Evolutionary conservation across 1,140 invertebrate species (phyloP), one percentile per base, ranked within the genome.

Genomic region (Venturia canescens): DNA sequence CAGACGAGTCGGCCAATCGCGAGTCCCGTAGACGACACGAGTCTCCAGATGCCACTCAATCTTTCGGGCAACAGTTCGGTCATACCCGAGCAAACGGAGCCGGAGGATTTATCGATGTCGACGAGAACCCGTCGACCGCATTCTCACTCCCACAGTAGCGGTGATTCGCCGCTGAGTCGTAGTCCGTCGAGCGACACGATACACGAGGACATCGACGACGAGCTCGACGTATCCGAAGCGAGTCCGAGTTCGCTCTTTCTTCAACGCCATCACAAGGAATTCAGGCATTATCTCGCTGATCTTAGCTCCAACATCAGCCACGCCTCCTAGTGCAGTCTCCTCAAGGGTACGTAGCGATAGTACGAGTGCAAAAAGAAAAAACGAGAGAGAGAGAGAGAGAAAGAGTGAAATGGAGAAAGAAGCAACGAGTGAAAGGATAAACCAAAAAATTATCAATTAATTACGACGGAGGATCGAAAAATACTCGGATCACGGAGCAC

Each of bases 41-140:
- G 86, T 31, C 16, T 80, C 11, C 80, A 71, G n/a, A 85, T 86
- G 31, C 88, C 88, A 3, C 67, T 92, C 21, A 90, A 92, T 71
- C 83, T 92, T 3, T 87, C 87, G 26, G 81, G 84, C 27, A 71
- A 90, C 44, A 89, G 89, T 23, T 87, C 92, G 5, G 86, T 92
- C 63, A 85, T 95, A 5, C 96, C 96, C 0, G 96, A 97, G 89
- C 97, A 98, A 90, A 97, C 96, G 0, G 97, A 98, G 88, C 97
- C 97, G 0, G 97, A 98, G 88, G 97, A 98, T 88, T 91, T 98
- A 26, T 96, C 95, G 9, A 95, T 96, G 93, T 85, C 90, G 78
- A 85, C 85, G 0, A 85, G 89, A 0, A 87, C 86, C 78, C 86
- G 87, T 48, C 85, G 87, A 71, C 84, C 86, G 0, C 86, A 87